phyloP scores from a whole-genome alignment of 2,113 vertebrate genomes.

The Riparia riparia region DNA sequence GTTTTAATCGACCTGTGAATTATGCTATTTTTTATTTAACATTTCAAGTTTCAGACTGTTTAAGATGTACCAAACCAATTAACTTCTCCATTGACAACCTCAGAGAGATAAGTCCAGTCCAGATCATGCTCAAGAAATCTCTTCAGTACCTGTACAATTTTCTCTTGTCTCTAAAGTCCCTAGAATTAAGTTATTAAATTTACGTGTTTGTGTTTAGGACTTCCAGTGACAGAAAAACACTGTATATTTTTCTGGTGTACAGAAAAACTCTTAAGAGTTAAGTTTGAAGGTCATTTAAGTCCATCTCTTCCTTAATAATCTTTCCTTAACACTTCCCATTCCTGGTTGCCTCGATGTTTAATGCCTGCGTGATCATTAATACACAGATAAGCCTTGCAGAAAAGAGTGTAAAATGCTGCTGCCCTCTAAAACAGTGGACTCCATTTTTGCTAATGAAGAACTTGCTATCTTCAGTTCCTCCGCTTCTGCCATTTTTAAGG shows the following conservation, averaged over 20 bases:
- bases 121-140: neutral
- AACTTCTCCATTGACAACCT: neutral
- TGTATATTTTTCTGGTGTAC: neutral
- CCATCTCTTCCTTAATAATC: neutral
- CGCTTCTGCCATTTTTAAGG: constrained; percentile 26
- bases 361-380: neutral
- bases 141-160: neutral
- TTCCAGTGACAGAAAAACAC: neutral
- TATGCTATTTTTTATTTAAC: neutral
- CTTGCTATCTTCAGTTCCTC: neutral
- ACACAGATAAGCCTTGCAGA: neutral
- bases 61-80: neutral
- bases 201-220: neutral
- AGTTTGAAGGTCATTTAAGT: neutral
- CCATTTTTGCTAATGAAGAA: neutral
- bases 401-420: neutral
- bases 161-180: neutral
- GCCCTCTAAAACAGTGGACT: neutral
- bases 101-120: neutral
- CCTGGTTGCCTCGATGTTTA: neutral
- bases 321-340: neutral
- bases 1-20: neutral
- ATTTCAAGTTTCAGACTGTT: neutral
- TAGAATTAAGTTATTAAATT: neutral
- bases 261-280: neutral